A percentile compares a stretch with the other conserved stretches of the same genome.
Conservation (phyloP, 2,113 vertebrate genomes). For the Rissa tridactyla region DNA sequence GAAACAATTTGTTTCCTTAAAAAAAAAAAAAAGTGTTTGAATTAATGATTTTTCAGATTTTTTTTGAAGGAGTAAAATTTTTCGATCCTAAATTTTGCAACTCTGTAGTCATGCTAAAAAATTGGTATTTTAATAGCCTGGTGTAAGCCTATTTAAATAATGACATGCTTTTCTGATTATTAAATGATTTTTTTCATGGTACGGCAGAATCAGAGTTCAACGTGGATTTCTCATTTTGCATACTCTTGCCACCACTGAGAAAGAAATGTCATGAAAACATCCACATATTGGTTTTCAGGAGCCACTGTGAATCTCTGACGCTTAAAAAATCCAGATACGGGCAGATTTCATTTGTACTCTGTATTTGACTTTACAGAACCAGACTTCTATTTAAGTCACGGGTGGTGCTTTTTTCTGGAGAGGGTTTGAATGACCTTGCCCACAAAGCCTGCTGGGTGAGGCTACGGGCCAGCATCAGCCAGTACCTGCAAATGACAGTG, state of each 20-base stretch:
- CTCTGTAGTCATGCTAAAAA: not conserved
- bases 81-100: not conserved
- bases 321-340: rapidly evolving
- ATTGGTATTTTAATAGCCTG: not conserved
- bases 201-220: not conserved
- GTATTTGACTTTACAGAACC: not conserved
- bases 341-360: not conserved
- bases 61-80: not conserved
- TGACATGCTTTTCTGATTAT: not conserved
- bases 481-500: not conserved
- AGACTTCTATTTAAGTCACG: not conserved
- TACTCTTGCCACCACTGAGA: not conserved
- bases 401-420: not conserved
- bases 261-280: not conserved
- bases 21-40: not conserved
- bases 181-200: constrained; percentile 23
- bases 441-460: not conserved
- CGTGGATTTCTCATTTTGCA: not conserved
- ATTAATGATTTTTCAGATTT: not conserved
- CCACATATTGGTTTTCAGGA: not conserved
- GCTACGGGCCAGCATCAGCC: not conserved
- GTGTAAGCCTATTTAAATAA: not conserved
- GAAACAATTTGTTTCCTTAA: not conserved
- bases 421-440: not conserved
- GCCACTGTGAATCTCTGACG: not conserved